Evolutionary conservation across 2,113 vertebrate species (phyloP).

Genomic region (Cyphomyrus plagiostoma): DNA sequence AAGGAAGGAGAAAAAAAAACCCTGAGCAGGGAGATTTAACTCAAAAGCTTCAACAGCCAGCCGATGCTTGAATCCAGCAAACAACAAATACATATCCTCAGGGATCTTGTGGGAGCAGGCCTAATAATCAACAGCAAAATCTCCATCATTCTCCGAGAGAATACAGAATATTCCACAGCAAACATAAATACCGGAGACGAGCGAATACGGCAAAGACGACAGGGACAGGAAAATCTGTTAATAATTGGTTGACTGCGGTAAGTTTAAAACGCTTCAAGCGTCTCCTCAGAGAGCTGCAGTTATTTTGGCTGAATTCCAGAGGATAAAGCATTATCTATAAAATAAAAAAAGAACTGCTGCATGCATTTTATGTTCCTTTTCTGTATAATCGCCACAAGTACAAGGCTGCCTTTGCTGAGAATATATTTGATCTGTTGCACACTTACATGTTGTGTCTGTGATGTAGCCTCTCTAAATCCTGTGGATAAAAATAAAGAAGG

Average conservation of each 20-base stretch:
- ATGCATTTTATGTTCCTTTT: conserved; percentile 75
- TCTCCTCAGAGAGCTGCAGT: conserved; percentile 53
- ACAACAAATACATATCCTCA: conserved; percentile 67
- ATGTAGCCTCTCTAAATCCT: conserved; percentile 82
- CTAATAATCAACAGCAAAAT: conserved; percentile 82
- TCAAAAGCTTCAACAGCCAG: conserved; percentile 59
- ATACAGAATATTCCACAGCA: conserved; percentile 45
- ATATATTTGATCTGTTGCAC: conserved; percentile 67
- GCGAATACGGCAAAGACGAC: conserved; percentile 29
- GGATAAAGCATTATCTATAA: conserved; percentile 57
- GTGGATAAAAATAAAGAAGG: conserved; percentile 77
- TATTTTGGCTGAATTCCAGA: conserved; percentile 23
- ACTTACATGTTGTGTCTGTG: conserved; percentile 79
- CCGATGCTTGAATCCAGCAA: conserved; percentile 63
- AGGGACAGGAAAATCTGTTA: conserved; percentile 54
- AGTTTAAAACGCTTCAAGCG: conserved; percentile 54
- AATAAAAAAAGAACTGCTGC: conserved; percentile 69
- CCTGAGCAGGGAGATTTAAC: conserved; percentile 39
- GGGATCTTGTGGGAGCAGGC: conserved; percentile 70
- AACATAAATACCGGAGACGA: conserved; percentile 20
- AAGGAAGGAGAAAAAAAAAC: conserved; percentile 14
- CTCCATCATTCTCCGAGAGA: conserved; percentile 66
- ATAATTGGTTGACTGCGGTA: conserved; percentile 67
- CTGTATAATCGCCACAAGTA: conserved; percentile 63
- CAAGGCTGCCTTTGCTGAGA: conserved; percentile 54